These are phyloP conservation scores for Cichladusa arquata DNA, from an alignment of 2,113 vertebrate species.

Conservation along the genomic window DNA sequence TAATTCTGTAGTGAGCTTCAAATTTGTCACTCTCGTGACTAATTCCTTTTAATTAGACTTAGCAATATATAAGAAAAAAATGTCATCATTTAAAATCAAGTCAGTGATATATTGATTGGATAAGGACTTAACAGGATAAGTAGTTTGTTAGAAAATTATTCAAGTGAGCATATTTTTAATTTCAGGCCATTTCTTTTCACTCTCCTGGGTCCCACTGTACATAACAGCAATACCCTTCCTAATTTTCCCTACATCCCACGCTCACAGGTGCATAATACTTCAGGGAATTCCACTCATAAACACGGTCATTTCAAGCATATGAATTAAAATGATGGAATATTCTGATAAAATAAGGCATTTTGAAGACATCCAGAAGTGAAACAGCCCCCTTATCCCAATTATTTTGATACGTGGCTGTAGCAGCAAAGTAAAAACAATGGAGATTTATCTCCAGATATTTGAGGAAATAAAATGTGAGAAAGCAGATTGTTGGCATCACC, in stretches of 20 bases:
- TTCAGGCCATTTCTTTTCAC: neutral
- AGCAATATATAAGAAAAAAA: neutral
- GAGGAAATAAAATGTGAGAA: neutral
- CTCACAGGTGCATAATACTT: neutral
- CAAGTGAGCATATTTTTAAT: neutral
- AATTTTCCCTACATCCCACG: neutral
- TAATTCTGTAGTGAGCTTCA: neutral
- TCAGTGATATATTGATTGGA: slow-evolving; percentile 19
- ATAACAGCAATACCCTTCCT: neutral
- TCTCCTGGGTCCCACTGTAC: neutral
- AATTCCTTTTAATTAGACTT: slow-evolving; percentile 57
- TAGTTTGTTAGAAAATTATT: neutral
- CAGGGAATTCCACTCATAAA: neutral
- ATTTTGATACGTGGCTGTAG: neutral
- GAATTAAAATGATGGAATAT: neutral
- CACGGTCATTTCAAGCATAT: neutral
- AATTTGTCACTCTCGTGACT: slow-evolving; percentile 25
- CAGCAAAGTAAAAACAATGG: neutral
- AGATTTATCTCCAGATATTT: neutral
- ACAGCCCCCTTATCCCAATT: neutral
- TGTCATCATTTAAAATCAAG: neutral
- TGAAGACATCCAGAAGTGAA: neutral
- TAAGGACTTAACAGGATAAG: neutral
- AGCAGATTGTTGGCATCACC: neutral
- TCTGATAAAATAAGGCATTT: neutral